phyloP scores from a whole-genome alignment of 2,797 vertebrate species.

The Percopsis omiscomaycus region DNA sequence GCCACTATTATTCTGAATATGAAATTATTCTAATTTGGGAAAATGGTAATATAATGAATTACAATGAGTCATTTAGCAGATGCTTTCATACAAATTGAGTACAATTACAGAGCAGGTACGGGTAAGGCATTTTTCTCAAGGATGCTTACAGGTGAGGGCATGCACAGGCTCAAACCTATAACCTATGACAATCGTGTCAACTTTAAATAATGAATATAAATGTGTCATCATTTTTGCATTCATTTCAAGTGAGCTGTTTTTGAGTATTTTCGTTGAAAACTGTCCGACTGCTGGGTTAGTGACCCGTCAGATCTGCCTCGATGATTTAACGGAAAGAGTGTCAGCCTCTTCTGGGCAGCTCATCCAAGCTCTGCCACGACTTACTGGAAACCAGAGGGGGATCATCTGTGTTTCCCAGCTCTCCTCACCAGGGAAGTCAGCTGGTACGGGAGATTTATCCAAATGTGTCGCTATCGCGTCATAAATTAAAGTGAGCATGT shows the following conservation, averaged over 20 bases:
- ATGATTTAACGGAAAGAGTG: conserved; percentile 60
- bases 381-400: conserved; percentile 67
- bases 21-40: no score
- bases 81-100: no score
- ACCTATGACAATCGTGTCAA: no score
- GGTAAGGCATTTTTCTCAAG: no score
- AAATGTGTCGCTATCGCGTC: conserved; percentile 66
- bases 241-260: conserved; percentile 18
- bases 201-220: no score
- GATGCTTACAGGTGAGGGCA: no score
- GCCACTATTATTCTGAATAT: no score
- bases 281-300: conserved; percentile 42
- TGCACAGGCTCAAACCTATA: no score
- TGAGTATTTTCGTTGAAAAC: conserved; percentile 31
- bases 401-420: conserved; percentile 65
- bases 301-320: conserved; percentile 48
- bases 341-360: conserved; percentile 58
- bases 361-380: conserved; percentile 60
- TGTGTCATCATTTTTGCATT: conserved; percentile 8
- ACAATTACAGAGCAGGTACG: no score
- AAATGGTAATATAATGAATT: no score
- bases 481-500: conserved; percentile 68
- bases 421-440: conserved; percentile 62
- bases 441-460: conserved; percentile 59
- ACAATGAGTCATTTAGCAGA: no score